Conservation (phyloP, 30 jellyfish, hydroid and myxozoan genomes). For the Aurelia aurita complex sp. Pacific region DNA sequence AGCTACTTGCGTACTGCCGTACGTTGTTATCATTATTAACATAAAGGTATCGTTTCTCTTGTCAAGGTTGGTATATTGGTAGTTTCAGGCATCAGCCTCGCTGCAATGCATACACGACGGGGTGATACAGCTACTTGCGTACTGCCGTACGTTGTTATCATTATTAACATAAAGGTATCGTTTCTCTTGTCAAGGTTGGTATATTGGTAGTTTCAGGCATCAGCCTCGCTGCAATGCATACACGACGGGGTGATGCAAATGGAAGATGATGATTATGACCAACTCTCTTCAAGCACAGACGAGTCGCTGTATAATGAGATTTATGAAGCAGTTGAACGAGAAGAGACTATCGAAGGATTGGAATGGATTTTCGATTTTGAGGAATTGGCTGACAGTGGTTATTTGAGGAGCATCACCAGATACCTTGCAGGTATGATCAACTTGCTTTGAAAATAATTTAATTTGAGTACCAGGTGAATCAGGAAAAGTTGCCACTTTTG, state of each 20-base stretch:
- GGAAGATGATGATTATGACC: constrained; percentile 20
- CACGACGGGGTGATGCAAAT: constrained; percentile 1
- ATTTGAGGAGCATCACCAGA: constrained; percentile 48
- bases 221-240: neutral
- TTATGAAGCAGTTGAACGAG: neutral
- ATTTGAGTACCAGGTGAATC: no score
- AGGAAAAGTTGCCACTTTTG: no score
- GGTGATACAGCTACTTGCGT: neutral
- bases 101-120: neutral
- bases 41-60: neutral
- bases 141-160: no score
- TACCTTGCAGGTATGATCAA: constrained; percentile 43
- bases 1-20: neutral
- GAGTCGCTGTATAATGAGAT: constrained; percentile 17
- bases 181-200: neutral
- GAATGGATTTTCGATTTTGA: constrained; percentile 61
- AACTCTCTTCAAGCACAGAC: constrained; percentile 15
- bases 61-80: neutral
- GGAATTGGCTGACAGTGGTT: constrained; percentile 11
- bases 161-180: neutral
- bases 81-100: neutral
- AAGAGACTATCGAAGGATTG: constrained; percentile 15
- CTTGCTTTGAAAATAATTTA: no score
- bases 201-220: neutral
- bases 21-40: no score